phyloP scores from a whole-genome alignment of 1,140 invertebrate genomes.

The Agrypnia vestita region DNA sequence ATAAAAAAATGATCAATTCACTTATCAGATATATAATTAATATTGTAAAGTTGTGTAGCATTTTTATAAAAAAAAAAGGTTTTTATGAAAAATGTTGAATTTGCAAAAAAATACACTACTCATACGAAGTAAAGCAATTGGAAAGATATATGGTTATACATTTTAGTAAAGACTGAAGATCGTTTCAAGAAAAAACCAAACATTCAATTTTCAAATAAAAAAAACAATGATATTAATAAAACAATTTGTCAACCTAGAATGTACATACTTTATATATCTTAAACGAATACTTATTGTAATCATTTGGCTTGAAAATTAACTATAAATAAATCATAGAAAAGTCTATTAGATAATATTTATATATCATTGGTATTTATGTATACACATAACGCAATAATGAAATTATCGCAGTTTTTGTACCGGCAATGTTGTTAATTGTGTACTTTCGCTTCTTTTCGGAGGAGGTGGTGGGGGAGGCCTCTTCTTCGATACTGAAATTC shows the following conservation, averaged over 20 bases:
- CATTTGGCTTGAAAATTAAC: constrained; percentile 40
- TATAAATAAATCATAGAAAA: constrained; percentile 32
- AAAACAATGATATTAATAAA: constrained; percentile 1
- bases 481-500: constrained; percentile 69
- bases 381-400: constrained; percentile 17
- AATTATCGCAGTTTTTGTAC: constrained; percentile 52
- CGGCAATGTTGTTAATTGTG: constrained; percentile 78
- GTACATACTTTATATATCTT: neutral
- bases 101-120: too few relatives aligned
- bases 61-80: too few relatives aligned
- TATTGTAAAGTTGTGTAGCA: too few relatives aligned
- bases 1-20: too few relatives aligned
- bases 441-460: constrained; percentile 85
- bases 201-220: constrained; percentile 3
- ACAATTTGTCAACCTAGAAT: neutral
- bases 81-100: too few relatives aligned
- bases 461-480: constrained; percentile 85
- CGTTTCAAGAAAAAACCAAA: neutral
- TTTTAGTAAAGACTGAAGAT: neutral
- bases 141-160: neutral
- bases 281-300: constrained; percentile 17
- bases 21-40: too few relatives aligned
- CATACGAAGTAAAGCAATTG: neutral
- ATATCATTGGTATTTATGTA: constrained; percentile 37
- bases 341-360: constrained; percentile 5